Evolutionary conservation across 2,797 vertebrate genomes (phyloP).

Genomic region (Sarcophilus harrisii): DNA sequence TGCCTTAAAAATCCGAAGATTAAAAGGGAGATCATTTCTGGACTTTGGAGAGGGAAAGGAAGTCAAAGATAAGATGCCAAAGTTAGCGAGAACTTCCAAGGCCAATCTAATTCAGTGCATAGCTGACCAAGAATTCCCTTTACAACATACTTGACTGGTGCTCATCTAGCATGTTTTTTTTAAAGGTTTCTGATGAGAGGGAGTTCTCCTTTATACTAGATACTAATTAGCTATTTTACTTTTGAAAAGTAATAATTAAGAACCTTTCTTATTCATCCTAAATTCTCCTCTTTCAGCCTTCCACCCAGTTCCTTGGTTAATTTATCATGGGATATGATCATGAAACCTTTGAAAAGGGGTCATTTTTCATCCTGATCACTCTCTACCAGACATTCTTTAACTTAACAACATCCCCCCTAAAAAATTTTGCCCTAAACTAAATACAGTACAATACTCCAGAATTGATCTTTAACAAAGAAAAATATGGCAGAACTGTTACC

Average conservation of each 20-base stretch:
- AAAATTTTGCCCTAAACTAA: not conserved
- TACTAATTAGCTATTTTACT: not conserved
- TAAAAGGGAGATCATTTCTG: slow-evolving; percentile 40
- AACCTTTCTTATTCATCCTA: not conserved
- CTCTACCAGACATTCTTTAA: not conserved
- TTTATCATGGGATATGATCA: not conserved
- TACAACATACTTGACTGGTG: not conserved
- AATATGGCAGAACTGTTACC: not conserved
- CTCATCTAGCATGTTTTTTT: not conserved
- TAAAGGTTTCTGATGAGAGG: not conserved
- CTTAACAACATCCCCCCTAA: not conserved
- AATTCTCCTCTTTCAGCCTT: not conserved
- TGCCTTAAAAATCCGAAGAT: slow-evolving; percentile 23
- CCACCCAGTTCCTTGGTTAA: not conserved
- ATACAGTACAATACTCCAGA: not conserved
- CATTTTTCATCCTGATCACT: not conserved
- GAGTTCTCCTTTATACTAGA: not conserved
- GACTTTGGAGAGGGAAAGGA: not conserved
- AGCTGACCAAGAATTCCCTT: not conserved
- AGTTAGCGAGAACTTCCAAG: not conserved
- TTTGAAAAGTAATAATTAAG: not conserved
- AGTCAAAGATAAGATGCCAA: not conserved
- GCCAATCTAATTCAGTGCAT: not conserved
- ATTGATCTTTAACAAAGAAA: not conserved
- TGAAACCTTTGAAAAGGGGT: not conserved